Percentiles rank a stretch among this genome's conserved stretches.
Conservation (phyloP, 2,797 vertebrate genomes). For the Neomorphus geoffroyi region DNA sequence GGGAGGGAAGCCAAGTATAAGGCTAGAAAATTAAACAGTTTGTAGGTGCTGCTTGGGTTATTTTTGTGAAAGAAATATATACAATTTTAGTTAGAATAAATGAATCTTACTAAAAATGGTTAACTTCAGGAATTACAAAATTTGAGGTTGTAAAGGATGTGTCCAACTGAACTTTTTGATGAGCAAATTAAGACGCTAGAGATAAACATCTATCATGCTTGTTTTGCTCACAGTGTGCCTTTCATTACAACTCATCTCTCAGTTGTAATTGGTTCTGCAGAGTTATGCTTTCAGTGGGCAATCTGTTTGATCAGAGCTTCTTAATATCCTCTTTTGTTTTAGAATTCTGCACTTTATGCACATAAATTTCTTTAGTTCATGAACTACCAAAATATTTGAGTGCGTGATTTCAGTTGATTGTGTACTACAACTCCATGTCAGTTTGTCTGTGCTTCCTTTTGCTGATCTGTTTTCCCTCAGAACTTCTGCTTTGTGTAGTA, state of each 20-base stretch:
- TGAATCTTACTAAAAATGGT: not conserved
- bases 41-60: not conserved
- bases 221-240: fast-evolving
- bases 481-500: not conserved
- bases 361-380: not conserved
- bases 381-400: not conserved
- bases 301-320: not conserved
- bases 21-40: not conserved
- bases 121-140: not conserved
- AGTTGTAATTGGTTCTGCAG: not conserved
- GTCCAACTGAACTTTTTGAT: not conserved
- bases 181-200: not conserved
- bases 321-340: not conserved
- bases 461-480: not conserved
- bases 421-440: not conserved
- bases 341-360: not conserved
- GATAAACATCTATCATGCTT: not conserved
- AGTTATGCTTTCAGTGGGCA: not conserved
- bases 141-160: not conserved
- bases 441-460: not conserved
- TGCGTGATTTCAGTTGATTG: not conserved
- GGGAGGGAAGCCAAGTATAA: not conserved
- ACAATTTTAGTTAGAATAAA: not conserved
- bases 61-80: not conserved
- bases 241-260: not conserved